Percentiles rank a stretch among this genome's conserved stretches.
Conservation (phyloP, 2,113 vertebrate genomes). For the Aspidoscelis tigris region DNA sequence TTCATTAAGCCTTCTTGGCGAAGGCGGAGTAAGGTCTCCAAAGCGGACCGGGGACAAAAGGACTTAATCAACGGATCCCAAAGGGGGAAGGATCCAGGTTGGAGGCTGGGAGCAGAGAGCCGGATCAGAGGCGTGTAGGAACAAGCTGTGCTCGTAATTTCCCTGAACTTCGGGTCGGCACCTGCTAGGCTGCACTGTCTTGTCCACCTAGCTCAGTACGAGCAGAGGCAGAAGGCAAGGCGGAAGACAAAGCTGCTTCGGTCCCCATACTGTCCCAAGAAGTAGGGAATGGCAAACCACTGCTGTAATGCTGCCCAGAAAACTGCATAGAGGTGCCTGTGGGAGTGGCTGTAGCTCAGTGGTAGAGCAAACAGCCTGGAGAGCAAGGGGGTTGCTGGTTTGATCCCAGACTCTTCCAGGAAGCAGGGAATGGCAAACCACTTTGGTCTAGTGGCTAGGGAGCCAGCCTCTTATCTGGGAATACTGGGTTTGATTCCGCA, state of each 20-base stretch:
- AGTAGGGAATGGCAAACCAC: too few species aligned
- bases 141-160: neutral
- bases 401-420: too few species aligned
- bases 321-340: too few species aligned
- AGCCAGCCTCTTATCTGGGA: too few species aligned
- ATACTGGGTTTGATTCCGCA: too few species aligned
- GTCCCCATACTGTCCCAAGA: neutral
- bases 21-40: neutral
- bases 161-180: neutral
- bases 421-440: too few species aligned
- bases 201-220: neutral
- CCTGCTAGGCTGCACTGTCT: neutral
- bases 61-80: conserved; percentile 23
- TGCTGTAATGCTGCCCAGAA: too few species aligned
- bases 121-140: neutral
- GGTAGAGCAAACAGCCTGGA: too few species aligned
- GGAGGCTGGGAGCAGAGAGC: neutral
- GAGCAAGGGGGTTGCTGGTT: too few species aligned
- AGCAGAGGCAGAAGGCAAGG: neutral
- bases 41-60: neutral
- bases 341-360: too few species aligned
- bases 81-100: neutral
- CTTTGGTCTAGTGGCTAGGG: too few species aligned
- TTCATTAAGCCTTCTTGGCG: conserved; percentile 34
- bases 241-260: neutral